A percentile compares a stretch with the other conserved stretches of the same genome.
Evolutionary conservation across 2,888 invertebrate species (phyloP).

Genomic region (Lepetodrilus schrolli): DNA sequence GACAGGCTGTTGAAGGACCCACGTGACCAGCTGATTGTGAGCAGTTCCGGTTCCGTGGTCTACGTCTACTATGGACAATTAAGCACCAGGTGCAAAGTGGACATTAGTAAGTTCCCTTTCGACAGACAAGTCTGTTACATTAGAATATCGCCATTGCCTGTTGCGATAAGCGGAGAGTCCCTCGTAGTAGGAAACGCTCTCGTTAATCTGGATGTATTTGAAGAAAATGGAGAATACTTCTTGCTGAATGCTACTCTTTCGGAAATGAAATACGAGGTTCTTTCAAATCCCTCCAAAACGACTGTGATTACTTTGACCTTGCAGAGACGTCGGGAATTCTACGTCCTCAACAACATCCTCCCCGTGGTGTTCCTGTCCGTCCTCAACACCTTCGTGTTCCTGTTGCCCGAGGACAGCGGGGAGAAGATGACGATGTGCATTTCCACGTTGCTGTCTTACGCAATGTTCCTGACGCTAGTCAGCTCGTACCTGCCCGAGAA

Average conservation of each 20-base stretch:
- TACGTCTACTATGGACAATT: background rate
- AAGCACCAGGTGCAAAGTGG: background rate
- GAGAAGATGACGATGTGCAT: constrained; percentile 7
- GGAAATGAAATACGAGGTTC: background rate
- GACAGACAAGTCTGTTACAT: constrained; percentile 11
- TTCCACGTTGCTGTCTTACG: constrained; percentile 12
- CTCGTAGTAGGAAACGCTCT: background rate
- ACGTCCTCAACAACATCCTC: constrained; percentile 13
- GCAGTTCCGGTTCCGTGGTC: background rate
- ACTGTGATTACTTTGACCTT: background rate
- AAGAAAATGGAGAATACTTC: constrained; percentile 1
- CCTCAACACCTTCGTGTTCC: constrained; percentile 5
- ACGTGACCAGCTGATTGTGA: background rate
- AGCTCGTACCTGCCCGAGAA: constrained; percentile 18
- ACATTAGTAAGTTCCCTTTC: background rate
- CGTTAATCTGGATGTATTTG: background rate
- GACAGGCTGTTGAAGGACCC: background rate
- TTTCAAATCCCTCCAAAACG: background rate
- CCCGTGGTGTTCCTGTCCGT: constrained; percentile 3
- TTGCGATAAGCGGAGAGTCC: background rate
- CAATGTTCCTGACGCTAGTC: background rate
- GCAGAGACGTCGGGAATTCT: background rate
- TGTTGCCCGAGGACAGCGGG: constrained; percentile 1
- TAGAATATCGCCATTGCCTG: background rate
- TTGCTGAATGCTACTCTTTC: background rate